A percentile compares a stretch with the other conserved stretches of the same genome.
Evolutionary conservation across 2,113 vertebrate species (phyloP).

Genomic region (Deroptyus accipitrinus): DNA sequence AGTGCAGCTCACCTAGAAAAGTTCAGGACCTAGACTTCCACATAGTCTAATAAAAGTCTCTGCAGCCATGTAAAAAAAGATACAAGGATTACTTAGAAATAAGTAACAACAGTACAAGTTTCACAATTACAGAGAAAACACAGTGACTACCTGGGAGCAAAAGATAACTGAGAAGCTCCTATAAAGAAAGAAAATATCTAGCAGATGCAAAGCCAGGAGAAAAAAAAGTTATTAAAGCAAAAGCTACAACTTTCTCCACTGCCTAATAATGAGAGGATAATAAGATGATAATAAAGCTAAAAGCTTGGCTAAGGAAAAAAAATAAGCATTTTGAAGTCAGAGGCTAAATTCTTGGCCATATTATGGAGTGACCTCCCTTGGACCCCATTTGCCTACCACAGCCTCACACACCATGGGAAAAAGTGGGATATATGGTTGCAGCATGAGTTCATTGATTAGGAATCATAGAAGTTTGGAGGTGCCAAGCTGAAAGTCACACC

Average conservation of each 20-base stretch:
- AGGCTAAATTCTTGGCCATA: not conserved
- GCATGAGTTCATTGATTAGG: not conserved
- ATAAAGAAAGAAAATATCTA: not conserved
- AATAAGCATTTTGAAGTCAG: not conserved
- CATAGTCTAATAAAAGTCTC: not conserved
- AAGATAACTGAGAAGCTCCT: rapidly evolving
- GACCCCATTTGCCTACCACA: not conserved
- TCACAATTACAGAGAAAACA: not conserved
- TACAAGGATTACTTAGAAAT: not conserved
- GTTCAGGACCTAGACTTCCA: not conserved
- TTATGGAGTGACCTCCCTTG: not conserved
- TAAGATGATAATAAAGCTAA: not conserved
- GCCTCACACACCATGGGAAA: not conserved
- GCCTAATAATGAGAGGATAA: not conserved
- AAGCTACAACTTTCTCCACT: not conserved
- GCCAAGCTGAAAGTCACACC: not conserved
- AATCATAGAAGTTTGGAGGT: not conserved
- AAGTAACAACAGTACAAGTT: not conserved
- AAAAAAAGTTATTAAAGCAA: not conserved
- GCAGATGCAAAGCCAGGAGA: not conserved
- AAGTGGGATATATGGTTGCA: not conserved
- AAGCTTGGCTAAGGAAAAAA: not conserved
- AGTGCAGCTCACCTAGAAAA: not conserved
- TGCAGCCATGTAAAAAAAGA: not conserved
- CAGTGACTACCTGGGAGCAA: not conserved